phyloP scores from a whole-genome alignment of 2,888 invertebrate species.

The Trichacis sp. region DNA sequence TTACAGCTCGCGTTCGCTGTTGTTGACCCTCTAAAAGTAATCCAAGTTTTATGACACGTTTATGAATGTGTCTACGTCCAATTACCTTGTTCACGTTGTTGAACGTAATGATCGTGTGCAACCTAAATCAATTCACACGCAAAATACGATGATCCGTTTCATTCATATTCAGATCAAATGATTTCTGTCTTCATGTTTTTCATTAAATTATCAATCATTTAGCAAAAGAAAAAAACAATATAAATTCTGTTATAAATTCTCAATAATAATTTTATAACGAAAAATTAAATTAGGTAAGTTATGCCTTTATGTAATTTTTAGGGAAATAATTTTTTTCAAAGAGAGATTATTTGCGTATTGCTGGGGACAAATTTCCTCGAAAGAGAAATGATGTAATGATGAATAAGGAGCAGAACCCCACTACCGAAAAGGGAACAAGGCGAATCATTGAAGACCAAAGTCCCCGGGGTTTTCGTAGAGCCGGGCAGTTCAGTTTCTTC shows the following conservation, averaged over 20 bases:
- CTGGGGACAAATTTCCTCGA: not conserved
- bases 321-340: too few relatives aligned
- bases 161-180: not conserved
- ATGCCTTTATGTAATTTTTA: too few relatives aligned
- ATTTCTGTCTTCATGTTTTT: not conserved
- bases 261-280: too few relatives aligned
- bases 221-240: too few relatives aligned
- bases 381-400: conserved; percentile 52
- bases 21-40: not conserved
- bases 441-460: conserved; percentile 52
- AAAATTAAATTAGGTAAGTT: too few relatives aligned
- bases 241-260: too few relatives aligned
- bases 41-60: not conserved
- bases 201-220: too few relatives aligned
- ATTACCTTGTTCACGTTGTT: not conserved
- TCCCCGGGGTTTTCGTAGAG: conserved; percentile 42
- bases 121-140: not conserved
- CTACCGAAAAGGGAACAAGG: conserved; percentile 40
- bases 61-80: not conserved
- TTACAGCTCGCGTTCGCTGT: not conserved
- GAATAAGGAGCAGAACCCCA: conserved; percentile 44
- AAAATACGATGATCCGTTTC: not conserved
- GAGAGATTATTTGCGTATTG: too few relatives aligned
- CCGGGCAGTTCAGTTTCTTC: conserved; percentile 54
- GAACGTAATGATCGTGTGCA: not conserved